Evolutionary conservation across 2,113 vertebrate genomes (phyloP).

Genomic region (Tinamus guttatus): DNA sequence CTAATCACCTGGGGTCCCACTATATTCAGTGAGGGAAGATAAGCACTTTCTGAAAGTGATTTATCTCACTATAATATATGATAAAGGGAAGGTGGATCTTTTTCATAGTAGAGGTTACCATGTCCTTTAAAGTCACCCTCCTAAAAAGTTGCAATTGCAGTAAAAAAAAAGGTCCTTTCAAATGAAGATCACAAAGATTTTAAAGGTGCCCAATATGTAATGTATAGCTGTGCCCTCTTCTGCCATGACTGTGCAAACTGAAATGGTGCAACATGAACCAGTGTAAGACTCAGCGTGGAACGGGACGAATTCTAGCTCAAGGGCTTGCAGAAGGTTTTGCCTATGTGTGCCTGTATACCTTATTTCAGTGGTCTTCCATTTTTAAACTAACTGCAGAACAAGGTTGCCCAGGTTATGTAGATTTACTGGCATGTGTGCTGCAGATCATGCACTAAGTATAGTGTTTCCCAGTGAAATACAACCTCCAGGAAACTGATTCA

Average conservation of each 20-base stretch:
- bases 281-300: neutral
- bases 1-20: neutral
- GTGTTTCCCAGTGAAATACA: neutral
- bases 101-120: neutral
- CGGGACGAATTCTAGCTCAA: neutral
- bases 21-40: neutral
- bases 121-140: neutral
- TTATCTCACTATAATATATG: fast-evolving
- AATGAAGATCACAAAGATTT: neutral
- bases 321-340: neutral
- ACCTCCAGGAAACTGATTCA: neutral
- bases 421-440: neutral
- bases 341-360: neutral
- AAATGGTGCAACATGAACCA: neutral
- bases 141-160: neutral
- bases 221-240: neutral
- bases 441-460: neutral
- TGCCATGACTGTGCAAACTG: neutral
- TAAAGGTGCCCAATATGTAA: neutral
- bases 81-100: neutral
- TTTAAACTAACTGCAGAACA: neutral
- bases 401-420: neutral
- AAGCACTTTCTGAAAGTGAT: neutral
- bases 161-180: neutral
- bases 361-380: neutral